Conservation (phyloP, 2,888 invertebrate species). For the Cephus pulcher region DNA sequence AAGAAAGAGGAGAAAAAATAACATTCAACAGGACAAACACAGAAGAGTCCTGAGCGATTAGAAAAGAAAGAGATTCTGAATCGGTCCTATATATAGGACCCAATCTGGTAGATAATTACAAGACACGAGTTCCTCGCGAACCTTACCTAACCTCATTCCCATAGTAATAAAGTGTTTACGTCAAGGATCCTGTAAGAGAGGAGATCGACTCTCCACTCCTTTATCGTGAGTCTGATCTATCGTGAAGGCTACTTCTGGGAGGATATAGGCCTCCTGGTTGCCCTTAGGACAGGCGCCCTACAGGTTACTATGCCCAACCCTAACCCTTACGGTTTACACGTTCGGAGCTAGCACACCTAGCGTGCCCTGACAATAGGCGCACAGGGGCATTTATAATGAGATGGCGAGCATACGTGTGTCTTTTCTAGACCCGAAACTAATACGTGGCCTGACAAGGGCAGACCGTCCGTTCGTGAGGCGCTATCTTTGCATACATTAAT, state of each 20-base stretch:
- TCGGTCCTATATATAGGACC: no score
- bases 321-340: constrained; percentile 32
- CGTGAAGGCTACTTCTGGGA: not conserved
- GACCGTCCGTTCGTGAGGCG: constrained; percentile 21
- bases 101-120: no score
- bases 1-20: no score
- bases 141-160: no score
- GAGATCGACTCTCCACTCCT: not conserved
- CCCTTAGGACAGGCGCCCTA: constrained; percentile 41
- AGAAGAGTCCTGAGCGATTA: no score
- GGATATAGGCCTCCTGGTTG: constrained; percentile 37
- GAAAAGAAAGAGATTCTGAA: no score
- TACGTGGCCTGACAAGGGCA: constrained; percentile 19
- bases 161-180: no score
- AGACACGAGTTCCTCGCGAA: no score
- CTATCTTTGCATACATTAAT: constrained; percentile 49
- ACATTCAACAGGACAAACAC: no score
- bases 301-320: constrained; percentile 30
- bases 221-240: no score
- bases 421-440: constrained; percentile 29
- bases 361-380: constrained; percentile 45
- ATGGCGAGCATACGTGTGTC: constrained; percentile 26
- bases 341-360: constrained; percentile 41
- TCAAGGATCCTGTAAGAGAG: not conserved
- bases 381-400: constrained; percentile 51